Evolutionary conservation across 2,888 invertebrate species (phyloP).

Genomic region (Ophion ellenae): DNA sequence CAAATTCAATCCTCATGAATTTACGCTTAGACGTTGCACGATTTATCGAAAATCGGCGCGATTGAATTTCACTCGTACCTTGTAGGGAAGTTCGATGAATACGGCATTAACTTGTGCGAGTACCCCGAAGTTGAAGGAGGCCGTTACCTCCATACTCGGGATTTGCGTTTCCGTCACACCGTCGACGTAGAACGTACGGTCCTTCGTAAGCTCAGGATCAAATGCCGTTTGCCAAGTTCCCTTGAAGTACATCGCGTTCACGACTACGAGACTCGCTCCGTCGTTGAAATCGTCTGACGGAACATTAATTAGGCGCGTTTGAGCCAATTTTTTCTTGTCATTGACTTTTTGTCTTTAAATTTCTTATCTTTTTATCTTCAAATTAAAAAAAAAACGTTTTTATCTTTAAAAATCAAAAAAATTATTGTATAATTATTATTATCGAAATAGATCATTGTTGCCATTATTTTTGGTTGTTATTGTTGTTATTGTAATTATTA

Average conservation of each 20-base stretch:
- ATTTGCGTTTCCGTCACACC: constrained; percentile 86
- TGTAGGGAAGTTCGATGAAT: constrained; percentile 90
- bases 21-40: not conserved
- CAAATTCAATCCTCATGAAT: not conserved
- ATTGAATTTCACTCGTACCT: constrained; percentile 74
- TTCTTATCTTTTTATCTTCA: too few relatives aligned
- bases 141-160: constrained; percentile 89
- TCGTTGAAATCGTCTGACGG: not conserved
- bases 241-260: constrained; percentile 95
- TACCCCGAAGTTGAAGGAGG: constrained; percentile 84
- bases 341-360: too few relatives aligned
- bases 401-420: too few relatives aligned
- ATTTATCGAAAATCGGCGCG: not conserved
- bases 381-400: too few relatives aligned
- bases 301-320: not conserved
- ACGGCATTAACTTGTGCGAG: constrained; percentile 85
- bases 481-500: too few relatives aligned
- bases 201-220: constrained; percentile 85
- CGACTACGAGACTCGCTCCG: constrained; percentile 86
- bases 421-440: too few relatives aligned
- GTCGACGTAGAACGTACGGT: constrained; percentile 87
- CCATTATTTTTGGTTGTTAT: too few relatives aligned
- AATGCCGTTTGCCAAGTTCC: constrained; percentile 91
- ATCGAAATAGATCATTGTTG: too few relatives aligned
- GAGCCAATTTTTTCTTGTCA: not conserved